These are phyloP conservation scores for Phaetusa simplex DNA, from an alignment of 2,113 vertebrate species.

Conservation along the genomic window DNA sequence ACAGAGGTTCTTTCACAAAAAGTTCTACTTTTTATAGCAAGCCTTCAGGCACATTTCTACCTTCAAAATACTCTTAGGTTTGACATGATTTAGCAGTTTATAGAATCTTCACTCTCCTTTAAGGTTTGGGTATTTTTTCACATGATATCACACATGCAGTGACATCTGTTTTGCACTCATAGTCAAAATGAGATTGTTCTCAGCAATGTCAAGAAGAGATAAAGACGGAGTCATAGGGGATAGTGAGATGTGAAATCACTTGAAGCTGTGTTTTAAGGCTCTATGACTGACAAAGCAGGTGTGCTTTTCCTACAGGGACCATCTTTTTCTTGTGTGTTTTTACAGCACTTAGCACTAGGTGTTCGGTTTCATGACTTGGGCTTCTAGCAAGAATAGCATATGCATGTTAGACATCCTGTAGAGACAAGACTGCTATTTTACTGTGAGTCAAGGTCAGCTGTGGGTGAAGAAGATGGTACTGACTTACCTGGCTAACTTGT, in stretches of 20 bases:
- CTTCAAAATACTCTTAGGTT: not conserved
- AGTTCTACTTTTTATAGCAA: not conserved
- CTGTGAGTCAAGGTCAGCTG: not conserved
- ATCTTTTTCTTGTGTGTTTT: not conserved
- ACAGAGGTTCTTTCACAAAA: not conserved
- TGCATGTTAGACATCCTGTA: not conserved
- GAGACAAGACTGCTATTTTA: not conserved
- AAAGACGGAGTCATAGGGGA: not conserved
- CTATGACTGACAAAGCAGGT: constrained; percentile 4
- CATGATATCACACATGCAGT: not conserved
- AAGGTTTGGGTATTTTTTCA: constrained; percentile 24
- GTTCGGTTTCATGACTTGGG: not conserved
- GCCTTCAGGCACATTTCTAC: not conserved
- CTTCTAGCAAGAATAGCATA: not conserved
- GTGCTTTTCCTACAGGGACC: constrained; percentile 4
- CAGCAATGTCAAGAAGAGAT: not conserved
- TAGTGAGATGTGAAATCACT: not conserved
- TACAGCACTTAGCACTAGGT: not conserved
- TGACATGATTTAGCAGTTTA: not conserved
- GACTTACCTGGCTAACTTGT: not conserved
- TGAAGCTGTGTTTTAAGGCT: not conserved
- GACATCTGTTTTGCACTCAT: constrained; percentile 26
- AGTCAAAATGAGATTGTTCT: constrained; percentile 37
- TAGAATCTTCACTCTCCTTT: not conserved
- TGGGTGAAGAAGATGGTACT: not conserved